Evolutionary conservation across 2,113 vertebrate species (phyloP), one percentile per base, ranked within the genome.

Genomic region (Nesoenas mayeri): DNA sequence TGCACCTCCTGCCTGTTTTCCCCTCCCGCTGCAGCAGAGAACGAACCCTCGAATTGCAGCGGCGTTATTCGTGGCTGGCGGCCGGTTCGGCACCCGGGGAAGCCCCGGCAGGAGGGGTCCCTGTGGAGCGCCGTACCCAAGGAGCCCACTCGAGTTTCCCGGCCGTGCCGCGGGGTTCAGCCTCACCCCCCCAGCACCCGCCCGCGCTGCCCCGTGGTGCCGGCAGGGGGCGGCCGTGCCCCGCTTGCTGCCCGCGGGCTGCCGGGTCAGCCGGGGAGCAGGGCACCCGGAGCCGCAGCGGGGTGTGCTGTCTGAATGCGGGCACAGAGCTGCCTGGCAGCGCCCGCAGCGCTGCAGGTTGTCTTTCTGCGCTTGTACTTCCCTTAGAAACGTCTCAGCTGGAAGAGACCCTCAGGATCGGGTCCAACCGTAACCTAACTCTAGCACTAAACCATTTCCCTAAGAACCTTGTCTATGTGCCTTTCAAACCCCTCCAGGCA

Each of bases 21-120:
- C 25, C 28, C 4, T 65, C 51, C 16, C 24, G 24, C 2, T 2
- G 66, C 54, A 3, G 69, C 12, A 21, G 21, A 1, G 53, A 1
- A 12, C 0, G 8, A 47, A 28, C 7, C 74, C 36, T 34, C 28
- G 15, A 0, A 12, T 36, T 15, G 17, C 57, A 0, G 0, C 0
- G 62, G 4, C 62, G 31, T 16, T 19, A 4, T 14, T 16, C 8
- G 5, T 13, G 79, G 13, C 56, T 1, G 44, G 11, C 42, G 9
- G 34, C 78, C 2, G 1, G 0, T 15, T 6, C 16, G 1, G 10
- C 2, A 0, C 22, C 15, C 2, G n/a, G 10, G 48, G 4, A 4
- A 6, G n/a, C 31, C 15, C 40, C 5, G 50, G 0, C 6, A 2
- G 56, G 31, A 0, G 34, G 44, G 11, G 17, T 18, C 60, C n/a